phyloP scores from a whole-genome alignment of 2,888 invertebrate genomes.

The Embidobia sp. region DNA sequence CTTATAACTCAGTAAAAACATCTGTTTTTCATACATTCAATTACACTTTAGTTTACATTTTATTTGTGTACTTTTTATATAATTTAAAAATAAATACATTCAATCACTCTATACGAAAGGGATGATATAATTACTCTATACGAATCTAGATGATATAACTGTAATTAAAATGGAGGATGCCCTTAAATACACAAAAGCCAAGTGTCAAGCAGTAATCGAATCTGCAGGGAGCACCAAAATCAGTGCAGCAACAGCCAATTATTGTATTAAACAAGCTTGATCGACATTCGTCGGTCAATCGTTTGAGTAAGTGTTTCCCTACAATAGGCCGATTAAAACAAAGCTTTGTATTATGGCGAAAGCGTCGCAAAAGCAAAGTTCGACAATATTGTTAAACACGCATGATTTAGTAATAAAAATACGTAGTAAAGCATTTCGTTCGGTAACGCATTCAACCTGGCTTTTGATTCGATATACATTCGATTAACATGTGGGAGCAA shows the following conservation, averaged over 20 bases:
- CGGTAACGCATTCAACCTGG: slow-evolving; percentile 41
- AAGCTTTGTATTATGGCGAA: slow-evolving; percentile 65
- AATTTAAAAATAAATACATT: too few species aligned
- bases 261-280: slow-evolving; percentile 71
- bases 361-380: slow-evolving; percentile 47
- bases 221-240: slow-evolving; percentile 69
- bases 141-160: slow-evolving; percentile 42
- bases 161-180: slow-evolving; percentile 43
- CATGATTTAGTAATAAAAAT: slow-evolving; percentile 60
- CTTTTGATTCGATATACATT: slow-evolving; percentile 59
- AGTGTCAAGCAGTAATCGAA: slow-evolving; percentile 68
- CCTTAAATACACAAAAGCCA: slow-evolving; percentile 67
- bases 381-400: slow-evolving; percentile 57
- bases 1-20: too few species aligned
- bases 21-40: too few species aligned
- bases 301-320: slow-evolving; percentile 70
- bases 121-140: too few species aligned
- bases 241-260: slow-evolving; percentile 67
- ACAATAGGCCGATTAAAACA: slow-evolving; percentile 67
- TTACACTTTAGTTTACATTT: too few species aligned
- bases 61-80: too few species aligned
- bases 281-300: slow-evolving; percentile 71
- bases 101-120: too few species aligned
- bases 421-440: slow-evolving; percentile 36
- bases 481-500: slow-evolving; percentile 52